Base-by-base conservation (phyloP, 2,888 invertebrate genomes). In the Sinelater perroti region DNA sequence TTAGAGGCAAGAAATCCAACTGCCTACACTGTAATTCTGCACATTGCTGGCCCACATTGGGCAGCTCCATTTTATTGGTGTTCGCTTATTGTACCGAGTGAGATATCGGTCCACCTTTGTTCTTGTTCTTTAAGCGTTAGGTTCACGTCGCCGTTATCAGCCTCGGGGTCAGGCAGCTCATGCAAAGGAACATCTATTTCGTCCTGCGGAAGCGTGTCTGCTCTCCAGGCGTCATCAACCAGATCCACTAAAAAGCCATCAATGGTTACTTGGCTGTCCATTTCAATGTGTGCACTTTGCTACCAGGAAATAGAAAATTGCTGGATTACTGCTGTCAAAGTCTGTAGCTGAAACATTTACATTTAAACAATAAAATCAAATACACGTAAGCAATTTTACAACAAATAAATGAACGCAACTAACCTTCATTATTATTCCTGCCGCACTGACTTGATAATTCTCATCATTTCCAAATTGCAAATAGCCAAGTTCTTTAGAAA, bases 111-210 rank as follows among this genome's bases (percentile, higher is more conserved):
- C 83, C 83, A 83, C 76, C 84, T 83, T 72, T 88, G 86, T 72
- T 92, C 91, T 73, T 91, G 92, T 76, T 97, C 95, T 73, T 90
- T 90, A 4, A 96, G 80, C 0, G 95, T 95, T 74, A 95, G 86
- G 72, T 91, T 91, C 2, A 93, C 90, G 79, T 95, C 95, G 14
- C 92, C 94, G 67, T 91, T 91, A 77, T 97, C 96, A 1, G 94
- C 92, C 76, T 94, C 94, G 0, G 93, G 93, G 80, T 97, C 96
- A 1, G 96, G 93, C 44, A 97, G 80, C 79, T 96, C 95, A 72
- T 90, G 87, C 44, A 88, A 76, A 1, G 96, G 96, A 3, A 97
- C 95, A 49, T 80, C 74, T 67, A 92, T 92, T 72, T 95, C 94
- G 77, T 95, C 95, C 68, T 87, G 85, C 2, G 93, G 92, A 36